phyloP scores from a whole-genome alignment of 2,797 vertebrate genomes.

The Enteromius mattozi region DNA sequence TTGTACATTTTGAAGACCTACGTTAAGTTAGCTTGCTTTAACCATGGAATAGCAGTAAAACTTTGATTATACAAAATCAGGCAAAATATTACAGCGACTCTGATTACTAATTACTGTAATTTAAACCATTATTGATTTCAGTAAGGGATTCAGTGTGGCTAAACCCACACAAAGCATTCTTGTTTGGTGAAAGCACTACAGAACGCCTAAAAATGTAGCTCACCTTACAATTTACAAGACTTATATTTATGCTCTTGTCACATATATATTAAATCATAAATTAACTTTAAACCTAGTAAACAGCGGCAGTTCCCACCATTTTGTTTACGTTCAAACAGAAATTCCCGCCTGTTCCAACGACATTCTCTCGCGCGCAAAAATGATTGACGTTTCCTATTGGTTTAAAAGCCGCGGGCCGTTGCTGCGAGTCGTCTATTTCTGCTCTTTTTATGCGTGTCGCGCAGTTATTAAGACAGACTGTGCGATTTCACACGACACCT shows the following conservation, averaged over 20 bases:
- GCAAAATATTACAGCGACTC: neutral
- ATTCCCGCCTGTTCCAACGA: neutral
- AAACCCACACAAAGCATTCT: neutral
- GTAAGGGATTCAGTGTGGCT: neutral
- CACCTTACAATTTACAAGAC: neutral
- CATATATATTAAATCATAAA: neutral
- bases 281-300: neutral
- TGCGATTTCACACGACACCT: conserved; percentile 19
- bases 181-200: neutral
- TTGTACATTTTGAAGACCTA: no score
- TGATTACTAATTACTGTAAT: neutral
- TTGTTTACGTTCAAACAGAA: neutral
- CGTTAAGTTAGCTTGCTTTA: neutral
- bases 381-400: conserved; percentile 1
- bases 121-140: neutral
- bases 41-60: neutral
- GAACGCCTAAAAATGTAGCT: neutral
- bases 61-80: neutral
- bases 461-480: neutral
- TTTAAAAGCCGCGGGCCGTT: neutral
- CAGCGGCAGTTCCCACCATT: neutral
- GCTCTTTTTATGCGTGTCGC: neutral
- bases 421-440: neutral
- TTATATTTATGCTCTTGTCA: neutral
- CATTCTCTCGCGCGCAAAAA: neutral